A percentile compares a stretch with the other conserved stretches of the same genome.
Conservation (phyloP, 2,797 vertebrate species). For the Alcedo quadribrachys region DNA sequence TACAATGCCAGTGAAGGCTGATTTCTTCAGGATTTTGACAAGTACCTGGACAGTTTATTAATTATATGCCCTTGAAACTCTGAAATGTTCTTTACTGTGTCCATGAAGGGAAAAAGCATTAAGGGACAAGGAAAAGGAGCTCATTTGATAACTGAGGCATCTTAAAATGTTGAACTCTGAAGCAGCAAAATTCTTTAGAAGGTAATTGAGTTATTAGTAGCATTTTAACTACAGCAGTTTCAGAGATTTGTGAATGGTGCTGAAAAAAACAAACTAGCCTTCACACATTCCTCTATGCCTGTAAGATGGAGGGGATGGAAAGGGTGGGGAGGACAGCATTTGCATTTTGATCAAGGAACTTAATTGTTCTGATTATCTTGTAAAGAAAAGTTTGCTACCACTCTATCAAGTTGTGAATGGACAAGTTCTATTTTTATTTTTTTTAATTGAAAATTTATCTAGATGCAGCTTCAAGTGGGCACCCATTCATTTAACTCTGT, state of each 20-base stretch:
- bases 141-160: not conserved
- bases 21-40: slow-evolving; percentile 66
- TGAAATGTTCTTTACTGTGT: not conserved
- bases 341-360: not conserved
- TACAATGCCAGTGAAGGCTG: slow-evolving; percentile 13
- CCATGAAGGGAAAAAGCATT: not conserved
- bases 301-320: not conserved
- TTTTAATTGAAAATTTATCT: not conserved
- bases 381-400: not conserved
- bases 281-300: not conserved
- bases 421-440: not conserved
- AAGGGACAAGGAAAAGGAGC: not conserved
- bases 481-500: too few relatives aligned
- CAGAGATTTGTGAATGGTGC: not conserved
- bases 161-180: not conserved
- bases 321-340: not conserved
- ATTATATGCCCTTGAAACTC: slow-evolving; percentile 44
- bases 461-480: too few relatives aligned
- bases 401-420: not conserved
- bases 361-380: not conserved
- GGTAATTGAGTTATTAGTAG: not conserved
- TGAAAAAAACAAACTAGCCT: not conserved
- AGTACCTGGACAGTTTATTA: slow-evolving; percentile 59
- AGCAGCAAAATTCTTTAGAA: not conserved
- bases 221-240: not conserved